Conservation (phyloP, 2,113 vertebrate genomes). For the Climacteris rufus region DNA sequence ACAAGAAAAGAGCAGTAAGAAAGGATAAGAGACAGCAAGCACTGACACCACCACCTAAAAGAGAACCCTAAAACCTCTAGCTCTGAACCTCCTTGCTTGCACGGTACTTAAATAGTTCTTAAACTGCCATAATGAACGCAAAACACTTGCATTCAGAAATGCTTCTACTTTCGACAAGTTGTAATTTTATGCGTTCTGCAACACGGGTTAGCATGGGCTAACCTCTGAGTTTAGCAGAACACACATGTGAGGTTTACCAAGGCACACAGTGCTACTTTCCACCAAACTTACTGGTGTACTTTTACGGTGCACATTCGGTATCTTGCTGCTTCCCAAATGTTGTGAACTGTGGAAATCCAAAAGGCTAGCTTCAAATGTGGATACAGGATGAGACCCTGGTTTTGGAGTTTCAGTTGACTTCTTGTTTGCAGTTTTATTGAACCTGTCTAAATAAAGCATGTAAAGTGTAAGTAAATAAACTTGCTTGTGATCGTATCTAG, state of each 20-base stretch:
- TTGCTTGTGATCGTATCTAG: background rate
- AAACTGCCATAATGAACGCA: background rate
- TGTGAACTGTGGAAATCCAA: slow-evolving; percentile 67
- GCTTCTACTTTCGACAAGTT: background rate
- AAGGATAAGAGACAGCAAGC: background rate
- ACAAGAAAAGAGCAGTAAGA: background rate
- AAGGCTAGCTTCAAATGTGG: slow-evolving; percentile 49
- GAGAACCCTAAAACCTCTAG: background rate
- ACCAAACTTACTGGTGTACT: background rate
- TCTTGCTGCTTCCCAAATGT: background rate
- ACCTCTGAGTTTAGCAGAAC: background rate
- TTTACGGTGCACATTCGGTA: background rate
- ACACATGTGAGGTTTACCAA: background rate
- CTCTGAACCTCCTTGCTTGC: background rate
- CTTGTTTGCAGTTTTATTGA: slow-evolving; percentile 44
- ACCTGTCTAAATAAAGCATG: slow-evolving; percentile 53
- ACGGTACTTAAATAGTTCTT: background rate
- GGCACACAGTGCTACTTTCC: background rate
- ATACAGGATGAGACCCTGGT: slow-evolving; percentile 1
- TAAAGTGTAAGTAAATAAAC: background rate
- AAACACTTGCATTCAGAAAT: background rate
- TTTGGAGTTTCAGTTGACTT: slow-evolving; percentile 52
- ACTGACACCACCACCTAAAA: background rate
- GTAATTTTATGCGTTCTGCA: background rate
- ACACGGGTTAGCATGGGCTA: background rate